Base-by-base conservation (phyloP, 2,797 vertebrate species). In the Poeciliopsis paucimaculata region DNA sequence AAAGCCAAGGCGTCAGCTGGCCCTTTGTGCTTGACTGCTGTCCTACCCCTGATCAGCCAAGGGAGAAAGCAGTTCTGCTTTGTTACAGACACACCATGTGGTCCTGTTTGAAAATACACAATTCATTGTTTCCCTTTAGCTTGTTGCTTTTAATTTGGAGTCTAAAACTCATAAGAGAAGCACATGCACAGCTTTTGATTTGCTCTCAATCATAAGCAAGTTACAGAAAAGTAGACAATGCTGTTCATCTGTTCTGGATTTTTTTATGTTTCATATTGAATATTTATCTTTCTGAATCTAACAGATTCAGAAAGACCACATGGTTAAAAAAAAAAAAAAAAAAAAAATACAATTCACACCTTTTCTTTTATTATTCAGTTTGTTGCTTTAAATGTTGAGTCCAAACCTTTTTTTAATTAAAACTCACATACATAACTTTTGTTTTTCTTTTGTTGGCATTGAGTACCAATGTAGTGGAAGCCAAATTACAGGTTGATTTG, bases 1-100 rank as follows among this genome's bases (percentile, higher is more conserved):
- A 92, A 94, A 92, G 93, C 93, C 90, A 85, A 92, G 93, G 92
- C 90, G 94, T 96, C 95, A 96, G 94, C 95, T 95, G 95, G 93
- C 91, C 92, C 93, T 94, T 95, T 95, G 94, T 95, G 93, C 93
- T 90, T 90, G 85, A 91, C 90, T 92, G 91, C 93, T 87, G 92
- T 93, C 86, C 82, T 92, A 83, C 85, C 86, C 94, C 91, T 94
- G 94, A 94, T 91, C 94, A 94, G 95, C 93, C 94, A 94, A 94
- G 94, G 91, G 94, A 94, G 91, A 91, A 94, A 91, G 91, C 94
- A 92, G 86, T 87, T 90, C 90, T 92, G 94, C 94, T 95, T 95
- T 95, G 94, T 95, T 93, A 90, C 90, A 81, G 86, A 81, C 92
- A 77, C 92, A 86, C 93, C 92, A 93, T 93, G 94, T 94, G 94